phyloP scores from a whole-genome alignment of 2,797 vertebrate genomes.

The Tarsius wallacei region DNA sequence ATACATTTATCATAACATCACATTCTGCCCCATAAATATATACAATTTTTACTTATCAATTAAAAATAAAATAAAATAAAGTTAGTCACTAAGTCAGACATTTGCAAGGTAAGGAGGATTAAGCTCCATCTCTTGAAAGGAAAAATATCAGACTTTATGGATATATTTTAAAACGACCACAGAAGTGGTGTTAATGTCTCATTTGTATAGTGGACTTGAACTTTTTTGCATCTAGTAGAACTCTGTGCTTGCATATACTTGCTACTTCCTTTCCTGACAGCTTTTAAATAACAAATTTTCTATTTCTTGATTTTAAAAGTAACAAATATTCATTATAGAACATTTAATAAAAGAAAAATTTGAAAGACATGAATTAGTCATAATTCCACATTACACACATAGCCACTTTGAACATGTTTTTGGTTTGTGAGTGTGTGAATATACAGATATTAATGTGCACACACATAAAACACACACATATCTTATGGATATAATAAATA shows the following conservation, averaged over 20 bases:
- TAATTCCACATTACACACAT: constrained; percentile 15
- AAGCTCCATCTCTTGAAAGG: background rate
- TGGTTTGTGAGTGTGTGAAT: background rate
- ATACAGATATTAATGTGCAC: background rate
- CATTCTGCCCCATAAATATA: background rate
- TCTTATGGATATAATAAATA: background rate
- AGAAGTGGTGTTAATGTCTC: background rate
- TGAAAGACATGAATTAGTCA: constrained; percentile 1
- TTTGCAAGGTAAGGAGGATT: background rate
- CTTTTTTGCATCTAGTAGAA: background rate
- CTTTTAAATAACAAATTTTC: constrained; percentile 20
- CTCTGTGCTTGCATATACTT: background rate
- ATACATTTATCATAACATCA: background rate
- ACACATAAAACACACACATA: background rate
- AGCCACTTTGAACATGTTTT: constrained; percentile 41
- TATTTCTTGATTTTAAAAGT: constrained; percentile 40
- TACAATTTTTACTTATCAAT: background rate
- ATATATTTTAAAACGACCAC: constrained; percentile 8
- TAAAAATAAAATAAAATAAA: constrained; percentile 1
- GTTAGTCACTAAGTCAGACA: background rate
- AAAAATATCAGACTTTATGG: background rate
- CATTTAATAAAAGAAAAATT: constrained; percentile 54
- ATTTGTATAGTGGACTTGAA: background rate
- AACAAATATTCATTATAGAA: background rate
- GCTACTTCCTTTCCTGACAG: background rate